phyloP scores from a whole-genome alignment of 2,113 vertebrate genomes.

The Sarotherodon lohbergeri region DNA sequence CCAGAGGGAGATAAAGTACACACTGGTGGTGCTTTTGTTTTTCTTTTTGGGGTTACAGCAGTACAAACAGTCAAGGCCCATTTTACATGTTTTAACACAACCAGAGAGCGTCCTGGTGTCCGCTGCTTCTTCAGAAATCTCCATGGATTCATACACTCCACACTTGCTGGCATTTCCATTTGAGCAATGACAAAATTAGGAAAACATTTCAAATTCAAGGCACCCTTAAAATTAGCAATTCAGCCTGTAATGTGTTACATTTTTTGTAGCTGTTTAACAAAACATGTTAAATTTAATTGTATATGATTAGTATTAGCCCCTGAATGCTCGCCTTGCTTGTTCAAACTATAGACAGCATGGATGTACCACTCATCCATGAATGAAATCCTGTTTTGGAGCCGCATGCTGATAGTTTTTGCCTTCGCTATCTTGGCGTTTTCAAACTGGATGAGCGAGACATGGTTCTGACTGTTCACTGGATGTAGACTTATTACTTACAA shows the following conservation, averaged over 20 bases:
- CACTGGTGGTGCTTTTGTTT: background rate
- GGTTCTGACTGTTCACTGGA: no score
- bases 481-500: no score
- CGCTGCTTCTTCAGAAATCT: background rate
- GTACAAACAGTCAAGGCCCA: background rate
- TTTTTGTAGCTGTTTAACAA: background rate
- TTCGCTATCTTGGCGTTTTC: background rate
- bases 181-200: fast-evolving
- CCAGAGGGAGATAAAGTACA: conserved; percentile 1
- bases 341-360: fast-evolving
- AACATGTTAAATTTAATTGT: background rate
- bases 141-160: fast-evolving
- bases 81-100: background rate
- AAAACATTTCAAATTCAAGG: background rate
- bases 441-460: no score
- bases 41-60: background rate
- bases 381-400: background rate
- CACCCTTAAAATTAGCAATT: background rate
- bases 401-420: background rate
- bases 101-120: background rate
- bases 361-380: background rate
- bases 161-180: background rate
- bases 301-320: background rate
- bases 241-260: background rate
- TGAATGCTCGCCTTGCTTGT: fast-evolving